Base-by-base conservation (phyloP, 2,888 invertebrate genomes). In the Sinopyrophorus schimmeli region DNA sequence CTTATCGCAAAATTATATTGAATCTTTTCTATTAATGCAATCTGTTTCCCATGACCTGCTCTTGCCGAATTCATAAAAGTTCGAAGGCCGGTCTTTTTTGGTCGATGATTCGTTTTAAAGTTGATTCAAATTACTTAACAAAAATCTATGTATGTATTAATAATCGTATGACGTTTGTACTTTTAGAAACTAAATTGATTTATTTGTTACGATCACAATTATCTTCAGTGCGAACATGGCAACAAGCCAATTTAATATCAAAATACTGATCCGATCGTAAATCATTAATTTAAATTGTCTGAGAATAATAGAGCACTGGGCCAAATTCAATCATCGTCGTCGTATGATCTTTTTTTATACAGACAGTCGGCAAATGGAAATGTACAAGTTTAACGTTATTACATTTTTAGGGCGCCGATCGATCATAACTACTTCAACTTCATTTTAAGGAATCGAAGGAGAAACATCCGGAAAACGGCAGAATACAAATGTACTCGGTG, bases 181-280 rank as follows among this genome's bases (percentile, higher is more conserved):
- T 37, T 26, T 28, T 46, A 31, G 46, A 31, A 40, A 41, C 40
- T 41, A 40, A 47, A 47, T 47, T 47, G 40, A 47, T 47, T 41
- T 47, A 47, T 47, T 41, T 47, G 28, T 27, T 27, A 27, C 11
- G 32, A 17, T 28, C 40, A 14, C 17, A 44, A 42, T 42, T 42
- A 27, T 34, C 24, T 42, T 42, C 21, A 16, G 20, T 28, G 28
- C 23, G 27, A 37, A 37, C 40, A 48, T 48, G 48, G 48, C 48
- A 48, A 41, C 37, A 42, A 37, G 35, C 48, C 48, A 48, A 42
- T 48, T 48, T 48, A 48, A 48, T 47, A 47, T 47, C 32, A 15
- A 47, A 39, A 47, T 47, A 40, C 40, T 40, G 47, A 47, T 47
- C 39, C 27, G n/a, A 32, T 38, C 38, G 24, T 46, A 46, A 38